Percentiles rank a stretch among this genome's conserved stretches.
Conservation (phyloP, 2,113 vertebrate genomes). For the Nibea coibor region DNA sequence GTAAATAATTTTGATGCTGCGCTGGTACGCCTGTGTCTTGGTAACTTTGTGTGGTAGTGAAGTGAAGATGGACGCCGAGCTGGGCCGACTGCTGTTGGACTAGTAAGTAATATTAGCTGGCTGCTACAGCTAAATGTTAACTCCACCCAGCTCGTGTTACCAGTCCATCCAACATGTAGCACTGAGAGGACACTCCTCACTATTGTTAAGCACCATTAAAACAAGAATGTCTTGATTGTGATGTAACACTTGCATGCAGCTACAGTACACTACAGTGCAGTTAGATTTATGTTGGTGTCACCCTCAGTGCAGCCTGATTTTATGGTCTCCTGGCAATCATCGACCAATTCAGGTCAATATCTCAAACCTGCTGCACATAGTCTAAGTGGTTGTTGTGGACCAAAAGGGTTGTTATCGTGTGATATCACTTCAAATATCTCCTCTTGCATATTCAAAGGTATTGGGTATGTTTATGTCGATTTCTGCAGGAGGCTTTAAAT, state of each 20-base stretch:
- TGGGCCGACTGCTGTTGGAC: no score
- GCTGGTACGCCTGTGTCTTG: no score
- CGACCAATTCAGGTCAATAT: not conserved
- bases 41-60: no score
- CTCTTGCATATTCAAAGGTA: not conserved
- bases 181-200: not conserved
- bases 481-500: not conserved
- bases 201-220: not conserved
- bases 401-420: no score
- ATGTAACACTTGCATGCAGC: not conserved
- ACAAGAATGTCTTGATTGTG: not conserved
- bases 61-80: no score
- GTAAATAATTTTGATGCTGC: no score
- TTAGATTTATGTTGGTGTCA: not conserved
- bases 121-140: no score
- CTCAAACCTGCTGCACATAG: not conserved
- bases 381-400: not conserved
- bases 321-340: constrained; percentile 11
- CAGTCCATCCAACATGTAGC: not conserved
- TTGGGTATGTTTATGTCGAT: not conserved
- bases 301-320: not conserved
- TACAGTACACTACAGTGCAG: not conserved
- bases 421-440: not conserved
- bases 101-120: no score
- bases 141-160: not conserved